Percentiles rank a stretch among this genome's conserved stretches.
These are phyloP conservation scores for Champsocephalus gunnari DNA, from an alignment of 2,797 vertebrate genomes.

Conservation along the genomic window DNA sequence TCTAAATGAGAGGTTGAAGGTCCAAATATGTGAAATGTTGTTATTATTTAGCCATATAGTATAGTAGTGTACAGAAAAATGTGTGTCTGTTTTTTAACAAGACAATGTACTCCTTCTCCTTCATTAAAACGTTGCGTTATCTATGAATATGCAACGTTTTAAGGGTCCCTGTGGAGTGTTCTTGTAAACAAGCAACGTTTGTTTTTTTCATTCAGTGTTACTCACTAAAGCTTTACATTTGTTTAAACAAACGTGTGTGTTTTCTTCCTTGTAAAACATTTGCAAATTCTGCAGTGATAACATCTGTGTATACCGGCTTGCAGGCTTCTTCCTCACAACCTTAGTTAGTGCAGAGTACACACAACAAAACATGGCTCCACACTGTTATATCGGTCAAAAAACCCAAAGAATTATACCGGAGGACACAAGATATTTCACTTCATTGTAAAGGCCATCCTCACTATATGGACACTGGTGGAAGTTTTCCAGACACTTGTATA, in stretches of 20 bases:
- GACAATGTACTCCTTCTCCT: background rate
- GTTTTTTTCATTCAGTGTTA: background rate
- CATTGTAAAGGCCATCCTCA: background rate
- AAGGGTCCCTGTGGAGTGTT: conserved; percentile 6
- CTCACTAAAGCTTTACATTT: background rate
- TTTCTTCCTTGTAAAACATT: conserved; percentile 15
- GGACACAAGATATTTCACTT: background rate
- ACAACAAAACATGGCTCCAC: no score
- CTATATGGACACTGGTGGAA: background rate
- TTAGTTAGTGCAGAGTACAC: background rate
- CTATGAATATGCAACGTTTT: background rate
- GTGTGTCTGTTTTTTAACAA: background rate
- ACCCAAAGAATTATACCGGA: background rate
- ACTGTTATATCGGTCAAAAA: background rate
- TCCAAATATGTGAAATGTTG: background rate
- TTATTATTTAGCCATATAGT: background rate
- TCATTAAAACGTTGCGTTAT: conserved; percentile 1
- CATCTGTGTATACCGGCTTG: background rate
- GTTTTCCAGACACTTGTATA: background rate
- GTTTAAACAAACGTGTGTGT: conserved; percentile 4
- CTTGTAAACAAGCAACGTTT: background rate
- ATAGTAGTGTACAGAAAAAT: background rate
- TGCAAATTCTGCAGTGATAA: background rate
- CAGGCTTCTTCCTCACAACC: background rate
- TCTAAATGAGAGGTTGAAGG: background rate